phyloP scores from a whole-genome alignment of 2,888 invertebrate species.

The Epistrophe grossulariae region DNA sequence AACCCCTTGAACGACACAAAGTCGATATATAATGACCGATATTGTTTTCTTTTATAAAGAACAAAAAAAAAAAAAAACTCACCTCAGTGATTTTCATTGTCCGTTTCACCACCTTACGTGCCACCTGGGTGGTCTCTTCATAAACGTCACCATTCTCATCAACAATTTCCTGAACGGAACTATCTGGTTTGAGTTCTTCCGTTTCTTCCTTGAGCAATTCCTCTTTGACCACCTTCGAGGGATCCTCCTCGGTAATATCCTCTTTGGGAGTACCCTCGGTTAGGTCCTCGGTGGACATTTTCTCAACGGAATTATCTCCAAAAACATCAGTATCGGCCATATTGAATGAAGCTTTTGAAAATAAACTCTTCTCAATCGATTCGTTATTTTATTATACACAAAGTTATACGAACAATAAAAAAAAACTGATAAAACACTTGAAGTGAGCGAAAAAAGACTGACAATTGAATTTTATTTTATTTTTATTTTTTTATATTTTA shows the following conservation, averaged over 20 bases:
- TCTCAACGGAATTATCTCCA: conserved; percentile 76
- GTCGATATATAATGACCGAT: background rate
- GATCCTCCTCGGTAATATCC: conserved; percentile 63
- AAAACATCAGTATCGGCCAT: conserved; percentile 83
- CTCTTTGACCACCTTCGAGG: conserved; percentile 77
- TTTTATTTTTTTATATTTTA: conserved; percentile 37
- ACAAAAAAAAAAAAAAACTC: conserved; percentile 72
- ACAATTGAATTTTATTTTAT: conserved; percentile 38
- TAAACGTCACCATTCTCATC: conserved; percentile 83
- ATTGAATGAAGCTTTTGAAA: conserved; percentile 61
- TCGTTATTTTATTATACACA: conserved; percentile 27
- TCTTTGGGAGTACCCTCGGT: conserved; percentile 52
- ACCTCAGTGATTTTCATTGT: conserved; percentile 84
- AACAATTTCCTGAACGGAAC: conserved; percentile 81
- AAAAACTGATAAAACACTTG: conserved; percentile 31
- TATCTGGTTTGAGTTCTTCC: conserved; percentile 78
- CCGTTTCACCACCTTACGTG: conserved; percentile 83
- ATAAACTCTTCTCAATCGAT: conserved; percentile 40
- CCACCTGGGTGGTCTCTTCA: conserved; percentile 82
- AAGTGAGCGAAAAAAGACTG: background rate
- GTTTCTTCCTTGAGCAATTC: conserved; percentile 78
- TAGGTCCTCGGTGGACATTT: conserved; percentile 65
- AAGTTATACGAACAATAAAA: background rate
- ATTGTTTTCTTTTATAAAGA: background rate
- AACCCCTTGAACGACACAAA: background rate